phyloP scores from a whole-genome alignment of 2,113 vertebrate species.

The Rhinolophus ferrumequinum region DNA sequence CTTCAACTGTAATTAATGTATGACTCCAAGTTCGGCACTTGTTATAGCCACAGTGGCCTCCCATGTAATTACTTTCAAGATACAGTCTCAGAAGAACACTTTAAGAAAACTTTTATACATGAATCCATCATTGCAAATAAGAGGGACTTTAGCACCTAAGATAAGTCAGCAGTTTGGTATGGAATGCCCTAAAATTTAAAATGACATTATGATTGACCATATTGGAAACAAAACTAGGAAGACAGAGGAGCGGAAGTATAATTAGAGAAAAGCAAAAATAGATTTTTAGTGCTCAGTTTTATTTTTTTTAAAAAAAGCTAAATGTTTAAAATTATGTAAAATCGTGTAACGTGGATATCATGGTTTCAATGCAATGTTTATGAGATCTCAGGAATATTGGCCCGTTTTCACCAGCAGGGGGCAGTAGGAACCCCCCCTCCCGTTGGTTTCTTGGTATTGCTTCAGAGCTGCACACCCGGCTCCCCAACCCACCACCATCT shows the following conservation, averaged over 20 bases:
- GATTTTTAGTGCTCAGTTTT: not conserved
- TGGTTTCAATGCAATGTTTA: not conserved
- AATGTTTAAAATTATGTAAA: not conserved
- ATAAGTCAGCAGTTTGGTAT: not conserved
- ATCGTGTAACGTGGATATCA: not conserved
- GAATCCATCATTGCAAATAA: not conserved
- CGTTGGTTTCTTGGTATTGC: not conserved
- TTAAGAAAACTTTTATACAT: not conserved
- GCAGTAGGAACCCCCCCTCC: conserved; percentile 34
- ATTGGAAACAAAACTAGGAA: conserved; percentile 12
- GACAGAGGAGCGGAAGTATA: not conserved
- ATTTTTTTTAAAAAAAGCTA: not conserved
- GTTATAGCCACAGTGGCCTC: not conserved
- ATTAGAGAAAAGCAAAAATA: not conserved
- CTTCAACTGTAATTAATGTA: not conserved
- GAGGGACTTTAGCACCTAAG: not conserved
- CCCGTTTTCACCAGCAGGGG: conserved; percentile 46
- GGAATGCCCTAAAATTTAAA: not conserved
- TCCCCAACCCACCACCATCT: not conserved
- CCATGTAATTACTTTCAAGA: not conserved
- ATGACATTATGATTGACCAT: not conserved
- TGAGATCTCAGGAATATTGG: not conserved
- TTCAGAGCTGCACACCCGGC: not conserved
- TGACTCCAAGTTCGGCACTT: not conserved
- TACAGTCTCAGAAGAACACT: not conserved